These are phyloP conservation scores for Pogona vitticeps DNA, from an alignment of 2,113 vertebrate genomes.

Conservation along the genomic window DNA sequence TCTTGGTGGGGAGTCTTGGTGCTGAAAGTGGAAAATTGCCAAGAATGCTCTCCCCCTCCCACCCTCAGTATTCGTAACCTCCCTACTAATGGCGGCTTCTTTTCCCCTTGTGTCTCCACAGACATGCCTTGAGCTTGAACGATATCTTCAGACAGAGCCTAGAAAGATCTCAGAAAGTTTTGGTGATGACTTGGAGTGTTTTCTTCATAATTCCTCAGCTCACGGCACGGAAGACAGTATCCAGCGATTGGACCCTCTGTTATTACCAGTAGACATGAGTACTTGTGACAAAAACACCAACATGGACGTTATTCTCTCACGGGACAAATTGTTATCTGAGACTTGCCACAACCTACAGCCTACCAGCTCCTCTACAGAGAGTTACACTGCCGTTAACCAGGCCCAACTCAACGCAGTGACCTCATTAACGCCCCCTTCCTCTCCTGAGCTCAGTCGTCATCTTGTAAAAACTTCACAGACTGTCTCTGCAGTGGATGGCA, in stretches of 20 bases:
- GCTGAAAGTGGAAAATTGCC: too few species aligned
- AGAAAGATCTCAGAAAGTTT: conserved; percentile 92
- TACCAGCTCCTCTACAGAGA: conserved; percentile 78
- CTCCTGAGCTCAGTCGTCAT: conserved; percentile 95
- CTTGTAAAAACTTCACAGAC: conserved; percentile 92
- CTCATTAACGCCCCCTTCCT: conserved; percentile 95
- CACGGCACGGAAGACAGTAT: conserved; percentile 85
- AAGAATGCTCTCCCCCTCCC: too few species aligned
- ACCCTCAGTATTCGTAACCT: too few species aligned
- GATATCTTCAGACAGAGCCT: conserved; percentile 97
- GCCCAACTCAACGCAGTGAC: conserved; percentile 97
- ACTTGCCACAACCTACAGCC: conserved; percentile 81
- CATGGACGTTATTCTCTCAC: conserved; percentile 82
- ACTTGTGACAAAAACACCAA: conserved; percentile 80
- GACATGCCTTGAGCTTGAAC: conserved; percentile 97
- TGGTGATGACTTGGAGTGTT: conserved; percentile 91
- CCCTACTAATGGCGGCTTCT: conserved; percentile 44
- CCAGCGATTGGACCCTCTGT: conserved; percentile 82
- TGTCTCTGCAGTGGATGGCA: conserved; percentile 88
- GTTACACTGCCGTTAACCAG: conserved; percentile 86
- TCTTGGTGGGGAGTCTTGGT: too few species aligned
- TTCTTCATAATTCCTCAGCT: conserved; percentile 86
- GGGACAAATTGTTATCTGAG: conserved; percentile 82
- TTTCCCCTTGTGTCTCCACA: conserved; percentile 62
- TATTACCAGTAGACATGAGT: conserved; percentile 79